Evolutionary conservation across 2,888 invertebrate genomes (phyloP).

Genomic region (Drosophila koepferae): DNA sequence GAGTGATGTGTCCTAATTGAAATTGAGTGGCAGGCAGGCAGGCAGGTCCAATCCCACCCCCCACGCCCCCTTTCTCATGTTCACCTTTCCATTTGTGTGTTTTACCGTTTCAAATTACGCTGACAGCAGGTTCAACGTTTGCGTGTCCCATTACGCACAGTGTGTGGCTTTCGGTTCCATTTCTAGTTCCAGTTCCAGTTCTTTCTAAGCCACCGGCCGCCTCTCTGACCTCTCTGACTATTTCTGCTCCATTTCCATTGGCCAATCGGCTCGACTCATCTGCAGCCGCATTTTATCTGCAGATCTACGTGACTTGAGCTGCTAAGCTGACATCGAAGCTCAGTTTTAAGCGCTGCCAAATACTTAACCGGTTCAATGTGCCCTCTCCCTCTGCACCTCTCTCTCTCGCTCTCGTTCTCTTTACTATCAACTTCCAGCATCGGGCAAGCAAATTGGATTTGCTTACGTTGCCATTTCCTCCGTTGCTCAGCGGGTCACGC

Average conservation of each 20-base stretch:
- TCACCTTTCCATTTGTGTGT: slow-evolving; percentile 31
- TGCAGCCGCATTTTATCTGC: slow-evolving; percentile 29
- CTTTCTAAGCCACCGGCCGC: too few species aligned
- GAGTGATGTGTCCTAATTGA: slow-evolving; percentile 56
- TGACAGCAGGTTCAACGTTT: slow-evolving; percentile 60
- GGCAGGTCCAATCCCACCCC: neutral
- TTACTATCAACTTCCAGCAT: slow-evolving; percentile 25
- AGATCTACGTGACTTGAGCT: slow-evolving; percentile 48
- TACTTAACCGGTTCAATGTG: slow-evolving; percentile 50
- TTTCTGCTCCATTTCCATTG: slow-evolving; percentile 7
- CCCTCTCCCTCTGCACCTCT: neutral
- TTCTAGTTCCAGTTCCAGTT: slow-evolving; percentile 9
- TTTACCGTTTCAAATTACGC: slow-evolving; percentile 49
- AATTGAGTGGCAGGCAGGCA: slow-evolving; percentile 46
- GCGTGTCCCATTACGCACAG: slow-evolving; percentile 38
- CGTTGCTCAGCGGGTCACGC: slow-evolving; percentile 48
- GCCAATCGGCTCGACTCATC: slow-evolving; percentile 36
- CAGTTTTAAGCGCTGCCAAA: slow-evolving; percentile 23
- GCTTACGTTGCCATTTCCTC: slow-evolving; percentile 57
- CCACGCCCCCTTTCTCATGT: neutral
- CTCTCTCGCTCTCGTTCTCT: neutral
- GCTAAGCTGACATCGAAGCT: slow-evolving; percentile 30
- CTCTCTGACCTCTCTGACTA: slow-evolving; percentile 4
- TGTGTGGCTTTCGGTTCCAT: neutral
- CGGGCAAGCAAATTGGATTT: slow-evolving; percentile 50